These are phyloP conservation scores for Leucophenga maculata DNA, from an alignment of 2,888 invertebrate species.

Conservation along the genomic window DNA sequence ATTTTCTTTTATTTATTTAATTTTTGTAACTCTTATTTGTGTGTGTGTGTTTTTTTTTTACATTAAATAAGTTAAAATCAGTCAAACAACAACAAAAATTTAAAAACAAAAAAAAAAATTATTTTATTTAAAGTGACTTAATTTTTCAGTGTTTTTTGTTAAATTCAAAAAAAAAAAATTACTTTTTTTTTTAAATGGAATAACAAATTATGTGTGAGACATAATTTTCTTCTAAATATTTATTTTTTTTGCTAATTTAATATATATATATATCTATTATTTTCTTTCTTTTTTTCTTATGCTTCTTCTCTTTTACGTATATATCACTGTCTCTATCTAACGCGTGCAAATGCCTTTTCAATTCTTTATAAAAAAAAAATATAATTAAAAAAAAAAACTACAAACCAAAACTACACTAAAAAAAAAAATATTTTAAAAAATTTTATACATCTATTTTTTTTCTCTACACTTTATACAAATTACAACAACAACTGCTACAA, in stretches of 20 bases:
- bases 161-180: conserved; percentile 14
- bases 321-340: conserved; percentile 4
- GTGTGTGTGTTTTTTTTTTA: too few relatives aligned
- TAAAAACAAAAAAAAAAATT: conserved; percentile 31
- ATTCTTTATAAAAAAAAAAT: conserved; percentile 2
- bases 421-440: conserved; percentile 10
- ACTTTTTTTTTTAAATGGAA: too few relatives aligned
- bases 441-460: neutral
- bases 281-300: conserved; percentile 21
- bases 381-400: neutral
- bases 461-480: conserved; percentile 14
- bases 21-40: conserved; percentile 32
- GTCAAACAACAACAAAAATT: conserved; percentile 41
- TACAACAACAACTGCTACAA: conserved; percentile 35
- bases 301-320: conserved; percentile 3
- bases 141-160: conserved; percentile 18
- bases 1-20: neutral
- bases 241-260: conserved; percentile 15
- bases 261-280: conserved; percentile 21
- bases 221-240: neutral
- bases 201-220: too few relatives aligned
- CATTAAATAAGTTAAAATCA: conserved; percentile 51
- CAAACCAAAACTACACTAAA: neutral
- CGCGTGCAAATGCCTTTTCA: conserved; percentile 8
- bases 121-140: conserved; percentile 34